Conservation (phyloP, 2,888 invertebrate genomes). For the Capitulum mitella region DNA sequence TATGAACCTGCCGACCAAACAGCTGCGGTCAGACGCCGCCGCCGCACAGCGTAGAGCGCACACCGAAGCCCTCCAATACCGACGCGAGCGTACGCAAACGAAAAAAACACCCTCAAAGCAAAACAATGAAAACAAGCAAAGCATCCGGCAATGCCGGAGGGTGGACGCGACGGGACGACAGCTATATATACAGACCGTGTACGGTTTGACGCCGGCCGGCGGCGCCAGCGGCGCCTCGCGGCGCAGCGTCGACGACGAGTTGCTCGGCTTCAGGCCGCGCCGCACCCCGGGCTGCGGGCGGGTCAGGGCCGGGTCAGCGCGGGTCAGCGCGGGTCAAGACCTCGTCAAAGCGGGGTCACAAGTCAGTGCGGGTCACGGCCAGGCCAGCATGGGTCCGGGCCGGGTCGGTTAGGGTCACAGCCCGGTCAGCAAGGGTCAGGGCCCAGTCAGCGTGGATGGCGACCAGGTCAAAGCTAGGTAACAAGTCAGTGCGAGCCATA, state of each 20-base stretch:
- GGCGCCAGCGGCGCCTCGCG: conserved; percentile 4
- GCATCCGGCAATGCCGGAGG: not conserved
- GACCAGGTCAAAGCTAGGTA: too few relatives aligned
- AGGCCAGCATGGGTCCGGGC: too few relatives aligned
- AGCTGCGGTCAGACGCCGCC: not conserved
- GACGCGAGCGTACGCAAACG: not conserved
- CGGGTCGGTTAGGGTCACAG: too few relatives aligned
- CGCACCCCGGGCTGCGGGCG: not conserved
- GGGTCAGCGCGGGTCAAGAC: not conserved
- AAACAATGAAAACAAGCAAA: not conserved
- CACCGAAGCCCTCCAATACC: not conserved
- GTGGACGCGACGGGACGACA: not conserved
- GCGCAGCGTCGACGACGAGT: conserved; percentile 8
- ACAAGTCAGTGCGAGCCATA: too few relatives aligned
- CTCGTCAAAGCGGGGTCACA: too few relatives aligned
- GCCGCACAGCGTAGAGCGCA: not conserved
- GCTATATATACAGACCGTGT: not conserved
- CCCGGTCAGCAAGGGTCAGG: too few relatives aligned
- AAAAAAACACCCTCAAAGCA: not conserved
- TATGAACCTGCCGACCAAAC: not conserved
- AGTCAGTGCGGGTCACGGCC: too few relatives aligned
- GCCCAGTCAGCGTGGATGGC: too few relatives aligned
- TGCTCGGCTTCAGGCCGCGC: not conserved
- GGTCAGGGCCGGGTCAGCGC: not conserved
- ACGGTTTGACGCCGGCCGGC: not conserved